Evolutionary conservation across 2,113 vertebrate genomes (phyloP).

Genomic region (Alligator sinensis): DNA sequence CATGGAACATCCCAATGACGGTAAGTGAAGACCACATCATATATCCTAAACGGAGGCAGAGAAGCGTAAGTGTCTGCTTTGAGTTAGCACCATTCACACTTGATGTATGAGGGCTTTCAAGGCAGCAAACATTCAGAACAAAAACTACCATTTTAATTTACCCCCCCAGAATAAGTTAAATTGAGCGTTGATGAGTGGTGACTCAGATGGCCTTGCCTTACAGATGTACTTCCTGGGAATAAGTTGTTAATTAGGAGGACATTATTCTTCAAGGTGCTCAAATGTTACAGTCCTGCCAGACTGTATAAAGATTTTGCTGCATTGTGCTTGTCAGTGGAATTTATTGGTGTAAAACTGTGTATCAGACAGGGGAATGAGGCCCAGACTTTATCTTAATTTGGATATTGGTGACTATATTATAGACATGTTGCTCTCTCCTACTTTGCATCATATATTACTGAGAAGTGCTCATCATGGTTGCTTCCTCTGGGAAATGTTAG

Average conservation of each 20-base stretch:
- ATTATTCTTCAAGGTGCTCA: constrained; percentile 51
- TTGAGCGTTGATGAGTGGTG: neutral
- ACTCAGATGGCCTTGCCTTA: constrained; percentile 3
- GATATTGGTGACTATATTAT: neutral
- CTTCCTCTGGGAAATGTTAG: neutral
- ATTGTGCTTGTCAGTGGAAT: neutral
- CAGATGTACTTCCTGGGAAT: constrained; percentile 15
- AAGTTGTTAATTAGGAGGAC: constrained; percentile 13
- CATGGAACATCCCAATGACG: constrained; percentile 98
- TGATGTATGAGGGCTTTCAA: neutral
- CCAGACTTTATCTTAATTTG: constrained; percentile 25
- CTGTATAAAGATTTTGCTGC: constrained; percentile 31
- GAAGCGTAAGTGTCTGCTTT: rapidly evolving
- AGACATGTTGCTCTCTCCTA: neutral
- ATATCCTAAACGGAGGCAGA: neutral
- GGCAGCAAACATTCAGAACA: rapidly evolving
- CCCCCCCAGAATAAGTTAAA: neutral
- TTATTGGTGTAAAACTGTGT: constrained; percentile 17
- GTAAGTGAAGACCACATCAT: constrained; percentile 73
- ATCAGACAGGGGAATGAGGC: constrained; percentile 5
- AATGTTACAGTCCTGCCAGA: neutral
- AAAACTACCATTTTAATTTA: neutral
- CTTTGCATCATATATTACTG: neutral
- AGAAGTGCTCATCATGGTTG: neutral
- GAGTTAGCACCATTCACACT: rapidly evolving